These are phyloP conservation scores for Myotis davidii DNA, from an alignment of 2,113 vertebrate species.

Conservation along the genomic window DNA sequence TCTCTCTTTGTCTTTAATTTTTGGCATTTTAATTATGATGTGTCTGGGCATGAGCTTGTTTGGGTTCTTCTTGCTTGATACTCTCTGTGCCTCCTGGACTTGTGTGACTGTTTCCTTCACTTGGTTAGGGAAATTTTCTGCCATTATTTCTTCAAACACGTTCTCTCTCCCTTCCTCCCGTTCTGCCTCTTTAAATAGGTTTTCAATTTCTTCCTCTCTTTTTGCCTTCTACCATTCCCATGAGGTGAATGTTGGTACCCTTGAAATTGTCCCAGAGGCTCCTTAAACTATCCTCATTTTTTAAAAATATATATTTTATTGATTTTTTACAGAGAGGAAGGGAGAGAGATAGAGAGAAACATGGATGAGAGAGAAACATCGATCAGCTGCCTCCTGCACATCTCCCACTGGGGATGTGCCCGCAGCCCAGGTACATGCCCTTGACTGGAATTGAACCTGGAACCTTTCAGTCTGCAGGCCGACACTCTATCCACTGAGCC, in stretches of 20 bases:
- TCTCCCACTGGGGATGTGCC: no score
- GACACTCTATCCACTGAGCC: no score
- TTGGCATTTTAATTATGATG: not conserved
- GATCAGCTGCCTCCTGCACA: no score
- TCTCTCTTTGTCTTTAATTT: not conserved
- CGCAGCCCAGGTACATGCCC: no score
- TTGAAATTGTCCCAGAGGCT: not conserved
- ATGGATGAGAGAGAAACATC: no score
- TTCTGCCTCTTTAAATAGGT: not conserved
- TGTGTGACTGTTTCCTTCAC: not conserved
- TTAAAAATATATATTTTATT: no score
- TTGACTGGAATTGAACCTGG: no score
- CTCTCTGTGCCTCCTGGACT: not conserved
- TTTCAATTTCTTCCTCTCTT: not conserved
- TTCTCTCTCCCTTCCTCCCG: no score
- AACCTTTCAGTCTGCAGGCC: no score
- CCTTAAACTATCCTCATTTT: not conserved
- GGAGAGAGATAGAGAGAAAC: no score
- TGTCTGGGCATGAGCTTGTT: not conserved
- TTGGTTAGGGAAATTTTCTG: not conserved
- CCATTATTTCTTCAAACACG: no score
- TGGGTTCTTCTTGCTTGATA: not conserved
- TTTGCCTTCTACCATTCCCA: not conserved
- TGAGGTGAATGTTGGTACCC: not conserved
- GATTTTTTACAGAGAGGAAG: no score